Evolutionary conservation across 2,113 vertebrate genomes (phyloP), one percentile per base, ranked within the genome.

Genomic region (Speoplatyrhinus poulsoni): DNA sequence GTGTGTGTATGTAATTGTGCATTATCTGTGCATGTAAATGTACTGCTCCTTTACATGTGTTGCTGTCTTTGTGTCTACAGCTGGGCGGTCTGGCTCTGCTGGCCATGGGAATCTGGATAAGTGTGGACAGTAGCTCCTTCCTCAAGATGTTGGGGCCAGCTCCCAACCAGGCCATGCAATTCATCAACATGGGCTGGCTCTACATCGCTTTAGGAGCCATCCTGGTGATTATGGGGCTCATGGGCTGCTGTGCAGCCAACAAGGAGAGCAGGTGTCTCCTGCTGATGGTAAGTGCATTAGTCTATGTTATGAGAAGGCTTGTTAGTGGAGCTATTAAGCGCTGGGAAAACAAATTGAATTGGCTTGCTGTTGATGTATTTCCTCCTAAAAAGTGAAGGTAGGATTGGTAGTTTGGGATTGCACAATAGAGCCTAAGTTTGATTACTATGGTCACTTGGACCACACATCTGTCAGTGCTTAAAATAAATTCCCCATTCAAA

Each of bases 221-320:
- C 56, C 85, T 98, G 84, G 61, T 95, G 5, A 67, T 94, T 17
- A 84, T 99, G 0, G 95, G 96, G 55, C 87, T 98, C 70, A 86
- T 98, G 5, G 96, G 96, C 53, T 95, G 92, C 82, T 97, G 88
- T 0, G 95, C 93, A 0, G 95, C 95, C 60, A 90, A 93, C 10
- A 93, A 89, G 50, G 94, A 96, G 74, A 98, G 90, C 93, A 98
- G 95, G 61, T 98, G 95, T 75, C 93, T 96, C n/a, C 93, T 99
- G 72, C 89, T 98, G 26, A 89, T 55, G 90, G 98, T 99, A 87
- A 72, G 88, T 74, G 17, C 8, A 19, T 33, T 32, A n/a, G 0
- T 9, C 3, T 2, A 13, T 6, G 19, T 19, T 56, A 16, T 2
- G 6, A 9, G 6, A 0, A 12, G 11, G 49, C 3, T 11, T 12